A percentile compares a stretch with the other conserved stretches of the same genome.
phyloP scores from a whole-genome alignment of 2,113 vertebrate species.

The Mionectes macconnelli region DNA sequence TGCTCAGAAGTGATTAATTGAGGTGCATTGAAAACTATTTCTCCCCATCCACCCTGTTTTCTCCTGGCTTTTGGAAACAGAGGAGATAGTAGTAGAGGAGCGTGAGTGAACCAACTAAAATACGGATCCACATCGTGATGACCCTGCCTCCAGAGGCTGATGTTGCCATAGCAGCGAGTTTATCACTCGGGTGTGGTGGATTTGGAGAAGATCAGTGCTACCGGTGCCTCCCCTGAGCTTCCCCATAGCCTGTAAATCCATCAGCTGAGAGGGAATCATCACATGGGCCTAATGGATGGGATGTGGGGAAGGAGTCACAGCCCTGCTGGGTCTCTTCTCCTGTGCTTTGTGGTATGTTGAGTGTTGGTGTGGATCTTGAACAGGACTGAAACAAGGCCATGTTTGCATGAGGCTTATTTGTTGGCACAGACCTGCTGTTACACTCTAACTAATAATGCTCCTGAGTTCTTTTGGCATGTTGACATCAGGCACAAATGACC shows the following conservation, averaged over 20 bases:
- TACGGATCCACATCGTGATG: fast-evolving
- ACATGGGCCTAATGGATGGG: neutral
- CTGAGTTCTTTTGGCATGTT: neutral
- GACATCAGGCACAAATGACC: neutral
- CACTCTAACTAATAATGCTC: neutral
- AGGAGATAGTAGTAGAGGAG: neutral
- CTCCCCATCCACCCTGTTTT: neutral
- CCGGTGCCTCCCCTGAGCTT: neutral
- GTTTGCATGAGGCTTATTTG: neutral
- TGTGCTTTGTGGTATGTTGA: neutral
- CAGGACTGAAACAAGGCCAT: fast-evolving
- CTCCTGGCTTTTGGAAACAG: neutral
- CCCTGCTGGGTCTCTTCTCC: neutral
- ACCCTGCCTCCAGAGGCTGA: neutral
- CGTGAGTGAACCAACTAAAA: neutral
- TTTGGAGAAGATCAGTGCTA: neutral
- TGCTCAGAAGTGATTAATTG: neutral
- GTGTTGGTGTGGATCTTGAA: neutral
- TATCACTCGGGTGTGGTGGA: neutral
- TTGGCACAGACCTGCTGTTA: neutral
- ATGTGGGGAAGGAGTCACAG: neutral
- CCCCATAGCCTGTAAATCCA: neutral
- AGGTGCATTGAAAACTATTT: neutral
- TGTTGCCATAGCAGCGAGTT: neutral
- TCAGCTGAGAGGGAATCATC: neutral